Base-by-base conservation (phyloP, 2,888 invertebrate genomes). In the Xestobium rufovillosum region DNA sequence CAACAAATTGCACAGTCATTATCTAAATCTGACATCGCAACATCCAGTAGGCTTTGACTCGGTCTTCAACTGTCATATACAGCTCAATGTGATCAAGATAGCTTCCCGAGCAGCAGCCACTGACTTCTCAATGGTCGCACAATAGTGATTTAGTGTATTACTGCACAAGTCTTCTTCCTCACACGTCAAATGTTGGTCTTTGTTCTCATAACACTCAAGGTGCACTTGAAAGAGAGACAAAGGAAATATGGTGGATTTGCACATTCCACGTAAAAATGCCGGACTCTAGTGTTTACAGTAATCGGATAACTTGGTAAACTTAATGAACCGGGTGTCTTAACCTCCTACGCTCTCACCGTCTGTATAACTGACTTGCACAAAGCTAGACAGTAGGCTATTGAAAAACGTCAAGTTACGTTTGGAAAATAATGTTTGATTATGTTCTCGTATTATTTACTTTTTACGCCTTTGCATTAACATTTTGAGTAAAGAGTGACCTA, bases 1-100 rank as follows among this genome's bases (percentile, higher is more conserved):
- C 23, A 19, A 19, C 23, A 50, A 53, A 56, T 54, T 52, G 56
- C 55, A 49, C 42, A 45, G 55, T 57, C 56, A 57, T 52, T 55
- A 56, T 56, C 57, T 52, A 49, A 51, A 55, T 53, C 55, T 49
- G 53, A 56, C 55, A 53, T 51, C 53, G 36, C 41, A 47, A 49
- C 45, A 45, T 45, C 44, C 45, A 48, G 46, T 45, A 44, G 45
- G 45, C 46, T 47, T 49, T 44, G 37, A 47, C 41, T 44, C 44
- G 47, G 47, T 49, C 48, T 51, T 51, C 48, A 44, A 42, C 47
- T 52, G 52, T 51, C 53, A 49, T 45, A 50, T 44, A 42, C 39
- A 39, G 43, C 46, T 50, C 46, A 47, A 26, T 46, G 39, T 37
- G 52, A 53, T 53, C 52, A 52, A 51, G 55, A 53, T 55, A 52